Conservation (phyloP, 2,797 vertebrate species). For the Paramormyrops hopkinsi region DNA sequence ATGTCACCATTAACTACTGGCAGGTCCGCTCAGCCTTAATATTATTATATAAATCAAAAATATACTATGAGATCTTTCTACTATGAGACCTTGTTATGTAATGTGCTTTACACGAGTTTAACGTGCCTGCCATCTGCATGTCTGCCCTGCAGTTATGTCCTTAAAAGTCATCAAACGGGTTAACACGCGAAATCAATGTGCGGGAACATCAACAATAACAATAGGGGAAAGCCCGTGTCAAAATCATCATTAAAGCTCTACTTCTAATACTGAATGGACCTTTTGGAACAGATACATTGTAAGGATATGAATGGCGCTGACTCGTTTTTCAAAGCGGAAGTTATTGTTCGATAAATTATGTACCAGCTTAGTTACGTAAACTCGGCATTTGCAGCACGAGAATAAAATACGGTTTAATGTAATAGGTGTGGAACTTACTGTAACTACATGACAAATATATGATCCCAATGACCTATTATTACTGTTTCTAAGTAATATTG, state of each 20-base stretch:
- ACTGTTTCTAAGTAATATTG: not conserved
- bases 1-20: not conserved
- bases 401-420: not conserved
- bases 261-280: not conserved
- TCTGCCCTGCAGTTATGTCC: not conserved
- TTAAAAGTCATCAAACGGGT: not conserved
- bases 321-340: conserved; percentile 62
- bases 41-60: not conserved
- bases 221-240: not conserved
- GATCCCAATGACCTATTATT: not conserved
- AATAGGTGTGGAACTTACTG: not conserved
- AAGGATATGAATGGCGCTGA: not conserved
- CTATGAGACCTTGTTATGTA: not conserved
- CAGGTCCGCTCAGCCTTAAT: not conserved
- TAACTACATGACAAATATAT: not conserved
- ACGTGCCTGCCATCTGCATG: not conserved
- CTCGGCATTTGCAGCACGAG: conserved; percentile 35
- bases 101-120: not conserved
- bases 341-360: conserved; percentile 57
- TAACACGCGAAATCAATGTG: not conserved
- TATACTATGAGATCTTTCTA: not conserved
- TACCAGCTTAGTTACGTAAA: conserved; percentile 59
- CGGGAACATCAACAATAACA: not conserved
- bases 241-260: not conserved
- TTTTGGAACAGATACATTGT: not conserved